phyloP scores from a whole-genome alignment of 30 jellyfish, hydroid and myxozoan species.

The Euphysa ruthae region DNA sequence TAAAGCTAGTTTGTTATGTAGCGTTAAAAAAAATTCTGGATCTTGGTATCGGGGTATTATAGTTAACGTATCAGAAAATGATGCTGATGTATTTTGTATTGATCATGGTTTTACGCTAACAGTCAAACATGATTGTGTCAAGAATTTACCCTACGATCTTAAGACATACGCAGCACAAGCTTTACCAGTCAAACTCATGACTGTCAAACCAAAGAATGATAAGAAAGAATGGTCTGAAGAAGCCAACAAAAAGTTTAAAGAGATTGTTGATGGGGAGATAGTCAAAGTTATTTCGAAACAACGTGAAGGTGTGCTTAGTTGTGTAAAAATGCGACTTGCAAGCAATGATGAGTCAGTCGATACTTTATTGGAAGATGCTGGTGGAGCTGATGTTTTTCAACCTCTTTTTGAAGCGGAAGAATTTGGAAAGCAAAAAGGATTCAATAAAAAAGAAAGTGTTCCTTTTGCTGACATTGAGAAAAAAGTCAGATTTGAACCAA shows the following conservation, averaged over 20 bases:
- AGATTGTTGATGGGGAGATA: slow-evolving; percentile 3
- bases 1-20: slow-evolving; percentile 20
- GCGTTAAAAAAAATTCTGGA: neutral
- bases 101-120: slow-evolving; percentile 11
- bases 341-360: neutral
- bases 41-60: slow-evolving; percentile 18
- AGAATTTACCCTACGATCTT: neutral
- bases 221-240: slow-evolving; percentile 4
- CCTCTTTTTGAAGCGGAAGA: neutral
- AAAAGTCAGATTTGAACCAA: neutral
- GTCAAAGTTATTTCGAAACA: slow-evolving; percentile 4
- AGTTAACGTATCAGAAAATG: neutral
- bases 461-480: slow-evolving; percentile 10
- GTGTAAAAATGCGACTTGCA: slow-evolving; percentile 8
- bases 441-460: neutral
- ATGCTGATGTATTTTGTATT: neutral
- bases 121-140: neutral
- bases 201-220: slow-evolving; percentile 12
- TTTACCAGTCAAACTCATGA: slow-evolving; percentile 15
- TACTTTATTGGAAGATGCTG: neutral
- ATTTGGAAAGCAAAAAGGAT: neutral
- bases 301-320: slow-evolving; percentile 5
- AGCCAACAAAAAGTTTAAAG: neutral
- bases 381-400: neutral
- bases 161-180: slow-evolving; percentile 18